Evolutionary conservation across 1,140 invertebrate genomes (phyloP), one percentile per base, ranked within the genome.

Genomic region (Musca domestica): DNA sequence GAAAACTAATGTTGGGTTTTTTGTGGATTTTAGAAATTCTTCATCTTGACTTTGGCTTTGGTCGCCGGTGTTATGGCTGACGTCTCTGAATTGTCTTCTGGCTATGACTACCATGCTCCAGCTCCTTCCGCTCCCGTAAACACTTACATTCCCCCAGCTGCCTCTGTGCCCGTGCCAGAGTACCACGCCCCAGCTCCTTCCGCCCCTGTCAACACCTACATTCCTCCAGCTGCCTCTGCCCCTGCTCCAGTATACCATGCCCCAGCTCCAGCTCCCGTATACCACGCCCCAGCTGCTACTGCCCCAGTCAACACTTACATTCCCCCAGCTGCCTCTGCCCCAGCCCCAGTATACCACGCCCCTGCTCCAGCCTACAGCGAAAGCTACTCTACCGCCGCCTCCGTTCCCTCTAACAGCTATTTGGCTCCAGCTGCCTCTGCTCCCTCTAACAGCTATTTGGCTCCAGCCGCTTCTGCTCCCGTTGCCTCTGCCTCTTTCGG

Each of bases 371-470:
- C 56, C 30, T 41, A 56, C 12, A 46, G 25, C 6, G 56, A 34
- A 30, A 17, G 20, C 15, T 67, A 58, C n/a, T 52, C 51, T 19
- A 25, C 23, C 22, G 41, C 63, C n/a, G 58, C 58, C 14, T 49
- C 67, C 9, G 54, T 17, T 15, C 46, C 67, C 2, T 67, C 71
- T 56, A 73, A 70, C 27, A 67, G 70, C 0, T 75, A 75, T 23
- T 63, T 75, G 69, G 54, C 54, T 17, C 54, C 54, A 17, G 54
- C 54, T 54, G 22, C 52, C 15, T 17, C 54, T 17, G 54, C 25
- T 30, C 7, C 56, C n/a, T 61, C 54, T 4, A 58, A 58, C 25
- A n/a, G 25, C 3, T 58, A 58, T 27, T 58, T 58, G 54, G 73
- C 73, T n/a, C 74, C 73, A 2, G 23, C 34, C 19, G 66, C 66